These are phyloP conservation scores for Phylloscopus trochiloides DNA, from an alignment of 2,113 vertebrate genomes.

Conservation along the genomic window DNA sequence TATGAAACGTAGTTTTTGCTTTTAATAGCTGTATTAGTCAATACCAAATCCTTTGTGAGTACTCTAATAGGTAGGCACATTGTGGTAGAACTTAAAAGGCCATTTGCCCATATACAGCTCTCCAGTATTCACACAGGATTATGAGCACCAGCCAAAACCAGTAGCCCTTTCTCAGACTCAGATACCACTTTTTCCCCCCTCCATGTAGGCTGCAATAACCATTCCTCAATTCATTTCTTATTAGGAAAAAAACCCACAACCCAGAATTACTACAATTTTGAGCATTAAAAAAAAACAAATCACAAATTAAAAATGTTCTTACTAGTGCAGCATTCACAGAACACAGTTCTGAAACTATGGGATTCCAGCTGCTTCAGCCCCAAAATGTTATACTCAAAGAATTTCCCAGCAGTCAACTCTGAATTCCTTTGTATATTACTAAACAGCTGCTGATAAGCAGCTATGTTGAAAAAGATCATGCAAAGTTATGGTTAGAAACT, in stretches of 20 bases:
- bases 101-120: background rate
- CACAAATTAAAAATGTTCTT: background rate
- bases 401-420: background rate
- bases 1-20: background rate
- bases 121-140: background rate
- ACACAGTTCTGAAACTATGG: background rate
- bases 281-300: background rate
- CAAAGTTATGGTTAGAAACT: background rate
- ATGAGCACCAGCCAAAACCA: background rate
- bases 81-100: background rate
- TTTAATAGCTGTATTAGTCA: background rate
- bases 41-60: background rate
- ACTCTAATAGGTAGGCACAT: background rate
- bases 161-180: background rate
- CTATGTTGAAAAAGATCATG: background rate
- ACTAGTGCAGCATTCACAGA: background rate
- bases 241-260: background rate
- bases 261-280: background rate
- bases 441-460: background rate
- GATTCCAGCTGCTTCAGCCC: background rate
- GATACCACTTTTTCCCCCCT: fast-evolving
- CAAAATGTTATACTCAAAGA: background rate
- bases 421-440: background rate
- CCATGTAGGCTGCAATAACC: background rate
- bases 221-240: background rate